phyloP scores from a whole-genome alignment of 2,888 invertebrate genomes.

The Metopia argyrocephala region DNA sequence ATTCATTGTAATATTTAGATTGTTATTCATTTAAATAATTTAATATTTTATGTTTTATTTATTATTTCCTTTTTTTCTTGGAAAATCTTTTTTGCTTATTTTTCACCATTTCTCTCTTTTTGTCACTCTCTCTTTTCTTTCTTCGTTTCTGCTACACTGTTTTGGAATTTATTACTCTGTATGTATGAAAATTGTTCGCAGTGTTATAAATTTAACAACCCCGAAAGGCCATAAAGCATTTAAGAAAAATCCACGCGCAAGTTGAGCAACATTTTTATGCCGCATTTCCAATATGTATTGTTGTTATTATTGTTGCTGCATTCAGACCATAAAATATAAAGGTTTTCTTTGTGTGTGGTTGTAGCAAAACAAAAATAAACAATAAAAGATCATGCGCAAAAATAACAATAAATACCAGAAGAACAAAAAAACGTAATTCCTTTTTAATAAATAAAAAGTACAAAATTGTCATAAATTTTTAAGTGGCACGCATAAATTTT shows the following conservation, averaged over 20 bases:
- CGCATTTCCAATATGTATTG: constrained; percentile 29
- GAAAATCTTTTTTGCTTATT: constrained; percentile 22
- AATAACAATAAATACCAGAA: not conserved
- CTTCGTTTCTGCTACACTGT: not conserved
- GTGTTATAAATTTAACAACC: constrained; percentile 73
- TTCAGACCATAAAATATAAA: constrained; percentile 14
- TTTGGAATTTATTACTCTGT: constrained; percentile 48
- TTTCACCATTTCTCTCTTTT: not conserved
- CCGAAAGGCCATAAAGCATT: constrained; percentile 73
- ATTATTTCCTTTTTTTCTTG: constrained; percentile 8
- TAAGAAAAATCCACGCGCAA: constrained; percentile 66
- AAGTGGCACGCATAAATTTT: constrained; percentile 12
- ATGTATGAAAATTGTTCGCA: constrained; percentile 47
- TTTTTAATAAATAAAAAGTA: constrained; percentile 9
- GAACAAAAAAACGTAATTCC: not conserved
- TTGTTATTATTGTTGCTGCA: constrained; percentile 8
- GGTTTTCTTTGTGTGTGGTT: constrained; percentile 43
- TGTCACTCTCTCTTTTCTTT: not conserved
- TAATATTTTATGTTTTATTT: not conserved
- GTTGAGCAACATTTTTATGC: constrained; percentile 43
- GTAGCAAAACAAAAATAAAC: constrained; percentile 17
- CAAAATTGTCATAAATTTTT: constrained; percentile 8
- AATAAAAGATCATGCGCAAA: constrained; percentile 60
- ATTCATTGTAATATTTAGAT: too few species aligned
- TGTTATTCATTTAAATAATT: too few species aligned